Evolutionary conservation across 2,113 vertebrate genomes (phyloP), one percentile per base, ranked within the genome.

Genomic region (Thalassarche chlororhynchos): DNA sequence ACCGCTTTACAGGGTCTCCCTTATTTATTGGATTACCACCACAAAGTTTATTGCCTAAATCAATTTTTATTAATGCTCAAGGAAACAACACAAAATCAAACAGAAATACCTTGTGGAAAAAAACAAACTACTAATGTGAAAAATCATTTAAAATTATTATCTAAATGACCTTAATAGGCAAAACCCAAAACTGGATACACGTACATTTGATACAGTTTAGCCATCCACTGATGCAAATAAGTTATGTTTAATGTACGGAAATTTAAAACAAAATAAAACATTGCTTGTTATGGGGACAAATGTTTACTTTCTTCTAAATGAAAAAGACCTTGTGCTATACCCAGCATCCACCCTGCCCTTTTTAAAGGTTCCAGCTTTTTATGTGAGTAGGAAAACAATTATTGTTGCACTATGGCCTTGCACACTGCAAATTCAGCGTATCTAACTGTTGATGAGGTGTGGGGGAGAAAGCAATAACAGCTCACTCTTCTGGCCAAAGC

Each of bases 41-140:
- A 34, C 51, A 40, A 52, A 57, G 24, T 80, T 95, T 94, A 95
- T 75, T 72, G 47, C 47, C 31, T n/a, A 47, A 91, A 95, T 82
- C 40, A 72, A 52, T 60, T 93, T 87, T 84, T 93, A 86, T 84
- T 86, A 88, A 81, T 81, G 51, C 62, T 82, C 36, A 90, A 94
- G 79, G 70, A 91, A 96, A 85, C 42, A 89, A 51, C n/a, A 78
- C 19, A 71, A 89, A 94, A 84, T 66, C 54, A 81, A 89, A 84
- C 5, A 49, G 17, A 89, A 89, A 94, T 57, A 44, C 15, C 34
- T 80, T 58, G 46, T 49, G 25, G 17, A 65, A 64, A 68, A 49
- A 7, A 32, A 14, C 34, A 38, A 89, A 81, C 10, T 57, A 64
- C 6, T 62, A 49, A 55, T 19, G 44, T 18, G 40, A 61, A 96